Conservation (phyloP, 2,888 invertebrate genomes). For the Agrochola lychnidis region DNA sequence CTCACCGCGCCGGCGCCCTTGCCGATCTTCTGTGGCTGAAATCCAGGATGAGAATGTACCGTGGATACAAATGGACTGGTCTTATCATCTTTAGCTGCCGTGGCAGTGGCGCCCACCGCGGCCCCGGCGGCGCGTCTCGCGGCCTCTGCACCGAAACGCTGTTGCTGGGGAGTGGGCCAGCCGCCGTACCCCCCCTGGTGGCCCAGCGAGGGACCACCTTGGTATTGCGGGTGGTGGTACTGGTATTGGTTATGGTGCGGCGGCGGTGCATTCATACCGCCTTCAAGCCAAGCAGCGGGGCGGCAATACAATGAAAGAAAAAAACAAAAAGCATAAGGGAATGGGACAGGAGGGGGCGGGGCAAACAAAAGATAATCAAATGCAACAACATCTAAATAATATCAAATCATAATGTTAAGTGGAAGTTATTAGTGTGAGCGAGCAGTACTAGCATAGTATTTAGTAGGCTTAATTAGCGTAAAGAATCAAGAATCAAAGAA, state of each 20-base stretch:
- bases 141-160: conserved; percentile 90
- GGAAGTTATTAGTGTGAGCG: conserved; percentile 78
- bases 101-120: conserved; percentile 70
- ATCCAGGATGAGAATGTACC: conserved; percentile 97
- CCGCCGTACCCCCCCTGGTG: conserved; percentile 77
- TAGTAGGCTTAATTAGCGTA: conserved; percentile 82
- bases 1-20: conserved; percentile 92
- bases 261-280: conserved; percentile 91
- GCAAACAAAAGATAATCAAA: conserved; percentile 83
- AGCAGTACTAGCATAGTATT: conserved; percentile 80
- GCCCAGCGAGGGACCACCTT: conserved; percentile 82
- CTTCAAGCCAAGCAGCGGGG: conserved; percentile 90
- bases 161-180: conserved; percentile 80
- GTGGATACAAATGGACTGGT: conserved; percentile 97
- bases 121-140: conserved; percentile 79
- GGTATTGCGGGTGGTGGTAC: conserved; percentile 90
- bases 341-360: conserved; percentile 80
- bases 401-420: conserved; percentile 74
- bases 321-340: conserved; percentile 89
- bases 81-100: conserved; percentile 90
- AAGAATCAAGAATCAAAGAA: conserved; percentile 66
- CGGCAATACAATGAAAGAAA: conserved; percentile 91
- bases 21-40: conserved; percentile 98
- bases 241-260: conserved; percentile 90
- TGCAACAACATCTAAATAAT: conserved; percentile 72